phyloP scores from a whole-genome alignment of 2,888 invertebrate species.

The Ypsolopha sequella region DNA sequence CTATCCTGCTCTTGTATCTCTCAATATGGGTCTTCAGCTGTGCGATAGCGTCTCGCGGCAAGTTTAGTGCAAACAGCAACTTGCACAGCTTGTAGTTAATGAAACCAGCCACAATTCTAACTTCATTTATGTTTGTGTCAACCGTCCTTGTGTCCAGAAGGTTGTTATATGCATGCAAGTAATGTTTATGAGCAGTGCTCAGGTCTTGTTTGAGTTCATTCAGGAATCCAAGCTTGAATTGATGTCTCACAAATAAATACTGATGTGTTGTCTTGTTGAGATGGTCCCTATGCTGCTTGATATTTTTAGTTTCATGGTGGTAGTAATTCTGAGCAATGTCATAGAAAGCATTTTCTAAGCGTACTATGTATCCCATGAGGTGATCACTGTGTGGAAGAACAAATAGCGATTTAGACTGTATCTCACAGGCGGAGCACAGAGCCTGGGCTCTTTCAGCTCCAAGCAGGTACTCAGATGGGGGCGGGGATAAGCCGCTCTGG shows the following conservation, averaged over 20 bases:
- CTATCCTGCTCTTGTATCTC: conserved; percentile 84
- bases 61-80: conserved; percentile 88
- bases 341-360: conserved; percentile 93
- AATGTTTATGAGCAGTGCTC: conserved; percentile 88
- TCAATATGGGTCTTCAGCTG: conserved; percentile 95
- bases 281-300: conserved; percentile 91
- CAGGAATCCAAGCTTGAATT: conserved; percentile 96
- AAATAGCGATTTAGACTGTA: conserved; percentile 92
- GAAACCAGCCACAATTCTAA: conserved; percentile 94
- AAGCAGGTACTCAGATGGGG: conserved; percentile 84
- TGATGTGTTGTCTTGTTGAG: conserved; percentile 93
- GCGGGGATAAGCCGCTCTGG: conserved; percentile 84
- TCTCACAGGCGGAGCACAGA: conserved; percentile 91
- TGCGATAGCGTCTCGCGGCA: conserved; percentile 93
- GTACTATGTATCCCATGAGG: conserved; percentile 78
- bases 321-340: conserved; percentile 95
- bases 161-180: conserved; percentile 90
- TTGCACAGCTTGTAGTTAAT: conserved; percentile 96
- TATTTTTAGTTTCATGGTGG: conserved; percentile 86
- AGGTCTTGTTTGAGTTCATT: conserved; percentile 94
- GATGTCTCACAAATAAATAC: conserved; percentile 93
- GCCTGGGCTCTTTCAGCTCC: conserved; percentile 93
- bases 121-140: conserved; percentile 93
- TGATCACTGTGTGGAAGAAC: conserved; percentile 93
- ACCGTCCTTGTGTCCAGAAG: conserved; percentile 89